These are phyloP conservation scores for Anastrepha ludens DNA, from an alignment of 1,140 invertebrate species.

Conservation along the genomic window DNA sequence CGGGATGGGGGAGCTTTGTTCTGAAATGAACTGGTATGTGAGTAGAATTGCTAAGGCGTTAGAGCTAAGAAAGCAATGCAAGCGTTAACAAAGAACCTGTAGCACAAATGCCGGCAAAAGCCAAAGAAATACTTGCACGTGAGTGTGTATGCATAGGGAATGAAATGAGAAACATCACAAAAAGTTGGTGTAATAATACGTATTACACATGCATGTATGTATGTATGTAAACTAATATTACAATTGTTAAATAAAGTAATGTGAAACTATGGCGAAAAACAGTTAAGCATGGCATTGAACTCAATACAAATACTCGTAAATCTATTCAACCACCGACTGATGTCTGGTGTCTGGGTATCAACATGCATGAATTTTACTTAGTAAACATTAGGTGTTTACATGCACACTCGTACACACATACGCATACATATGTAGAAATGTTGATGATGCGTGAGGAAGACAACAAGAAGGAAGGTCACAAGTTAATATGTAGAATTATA, in stretches of 20 bases:
- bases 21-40: constrained; percentile 17
- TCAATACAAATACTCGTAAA: constrained; percentile 47
- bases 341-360: constrained; percentile 30
- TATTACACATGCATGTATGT: background rate
- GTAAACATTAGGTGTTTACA: background rate
- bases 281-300: constrained; percentile 43
- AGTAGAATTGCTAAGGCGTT: constrained; percentile 40
- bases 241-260: constrained; percentile 14
- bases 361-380: background rate
- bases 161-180: constrained; percentile 24
- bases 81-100: constrained; percentile 45
- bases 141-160: background rate
- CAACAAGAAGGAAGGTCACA: no score
- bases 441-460: background rate
- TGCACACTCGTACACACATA: background rate
- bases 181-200: constrained; percentile 2
- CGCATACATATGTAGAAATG: background rate
- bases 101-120: constrained; percentile 31
- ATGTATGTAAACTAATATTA: background rate
- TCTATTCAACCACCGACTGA: constrained; percentile 12
- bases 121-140: background rate
- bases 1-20: background rate
- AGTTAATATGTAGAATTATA: no score
- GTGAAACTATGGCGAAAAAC: constrained; percentile 28
- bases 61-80: constrained; percentile 25